These are phyloP conservation scores for Leptopilina myrica DNA, from an alignment of 2,888 invertebrate species.

Conservation along the genomic window DNA sequence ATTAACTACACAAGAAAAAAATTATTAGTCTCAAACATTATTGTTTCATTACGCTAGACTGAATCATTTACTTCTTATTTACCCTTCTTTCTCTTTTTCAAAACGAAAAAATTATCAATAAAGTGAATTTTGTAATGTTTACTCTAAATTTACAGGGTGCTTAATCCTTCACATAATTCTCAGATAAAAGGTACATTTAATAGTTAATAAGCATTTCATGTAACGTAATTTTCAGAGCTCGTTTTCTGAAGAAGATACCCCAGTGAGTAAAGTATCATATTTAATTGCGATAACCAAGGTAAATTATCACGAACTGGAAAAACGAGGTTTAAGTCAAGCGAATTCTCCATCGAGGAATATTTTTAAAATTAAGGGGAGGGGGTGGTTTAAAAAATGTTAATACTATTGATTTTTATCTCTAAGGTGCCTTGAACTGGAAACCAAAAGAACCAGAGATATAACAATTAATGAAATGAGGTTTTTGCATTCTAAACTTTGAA, in stretches of 20 bases:
- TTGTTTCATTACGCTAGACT: too few relatives aligned
- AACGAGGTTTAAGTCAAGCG: conserved; percentile 16
- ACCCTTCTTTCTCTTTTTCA: too few relatives aligned
- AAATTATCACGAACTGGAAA: conserved; percentile 17
- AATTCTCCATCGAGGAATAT: background rate
- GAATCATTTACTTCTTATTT: background rate
- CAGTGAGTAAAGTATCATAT: conserved; percentile 9
- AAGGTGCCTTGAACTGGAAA: too few relatives aligned
- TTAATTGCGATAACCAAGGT: background rate
- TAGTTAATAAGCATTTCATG: conserved; percentile 17
- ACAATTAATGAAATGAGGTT: too few relatives aligned
- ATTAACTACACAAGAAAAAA: too few relatives aligned
- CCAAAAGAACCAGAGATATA: too few relatives aligned
- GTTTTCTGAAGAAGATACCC: conserved; percentile 5
- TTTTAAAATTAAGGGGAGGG: too few relatives aligned
- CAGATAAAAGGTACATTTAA: conserved; percentile 15
- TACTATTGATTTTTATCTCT: too few relatives aligned
- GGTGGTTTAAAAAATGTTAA: too few relatives aligned
- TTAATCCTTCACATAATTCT: conserved; percentile 9
- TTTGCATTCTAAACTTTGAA: too few relatives aligned
- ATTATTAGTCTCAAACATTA: too few relatives aligned
- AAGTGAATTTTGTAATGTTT: background rate
- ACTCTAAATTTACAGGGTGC: conserved; percentile 10
- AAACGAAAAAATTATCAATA: background rate
- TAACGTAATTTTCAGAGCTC: conserved; percentile 20